Evolutionary conservation across 2,113 vertebrate genomes (phyloP), one percentile per base, ranked within the genome.

Genomic region (Odocoileus virginianus): DNA sequence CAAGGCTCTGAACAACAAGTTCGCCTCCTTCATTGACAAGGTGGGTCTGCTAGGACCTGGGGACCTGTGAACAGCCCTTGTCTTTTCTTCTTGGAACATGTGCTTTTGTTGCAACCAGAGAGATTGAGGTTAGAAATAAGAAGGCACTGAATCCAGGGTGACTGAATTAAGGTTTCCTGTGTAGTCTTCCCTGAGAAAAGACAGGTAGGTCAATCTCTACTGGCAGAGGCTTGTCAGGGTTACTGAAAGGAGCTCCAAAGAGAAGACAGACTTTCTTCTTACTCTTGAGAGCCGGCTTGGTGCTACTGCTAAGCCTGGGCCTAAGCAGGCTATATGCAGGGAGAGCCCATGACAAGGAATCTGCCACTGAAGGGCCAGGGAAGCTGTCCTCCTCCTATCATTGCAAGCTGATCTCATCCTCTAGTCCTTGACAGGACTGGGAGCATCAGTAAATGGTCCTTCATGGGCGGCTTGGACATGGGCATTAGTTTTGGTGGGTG

Each of bases 1-100:
- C 98, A 99, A 99, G 98, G 98, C 92, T 3, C 98, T 99, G 64
- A 99, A 99, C 97, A 99, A 99, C 98, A 99, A 99, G 60, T 99
- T 99, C 1, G 99, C 99, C 36, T 98, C 98, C 14, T 99, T 99
- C 97, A 99, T 99, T 0, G 98, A 99, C 95, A 99, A 99, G 99
- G 99, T 99, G 83, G 50, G 98, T 97, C 74, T 85, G 74, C 17
- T 28, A 40, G 60, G 78, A 45, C 25, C 5, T 43, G 43, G 60
- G 30, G 25, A 33, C 4, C 36, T 52, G 67, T 5, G 1, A 19
- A 21, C 12, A 47, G 16, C 30, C 54, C 19, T 47, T 76, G 17
- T 84, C 16, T 52, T 52, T 43, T 89, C 55, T 93, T 78, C 47
- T 94, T 43, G 21, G 76, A 81, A 55, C 15, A 13, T 47, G 17